These are phyloP conservation scores for Cylindroiulus punctatus DNA, from an alignment of 2,888 invertebrate genomes.

Conservation along the genomic window DNA sequence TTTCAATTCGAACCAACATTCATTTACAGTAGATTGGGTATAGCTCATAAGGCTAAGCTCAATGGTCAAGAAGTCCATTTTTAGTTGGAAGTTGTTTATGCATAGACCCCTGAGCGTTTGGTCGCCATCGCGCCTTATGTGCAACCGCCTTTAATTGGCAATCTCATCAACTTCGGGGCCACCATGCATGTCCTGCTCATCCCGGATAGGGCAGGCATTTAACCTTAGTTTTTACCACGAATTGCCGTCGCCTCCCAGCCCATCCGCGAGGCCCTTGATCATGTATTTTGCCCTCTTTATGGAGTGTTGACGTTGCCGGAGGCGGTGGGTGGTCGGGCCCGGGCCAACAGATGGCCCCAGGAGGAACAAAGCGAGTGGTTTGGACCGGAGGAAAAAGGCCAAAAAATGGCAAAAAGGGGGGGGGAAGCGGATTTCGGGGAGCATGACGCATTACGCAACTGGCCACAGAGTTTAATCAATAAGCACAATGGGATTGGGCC, in stretches of 20 bases:
- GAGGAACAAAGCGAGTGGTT: neutral
- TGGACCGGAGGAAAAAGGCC: neutral
- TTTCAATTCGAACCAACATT: no score
- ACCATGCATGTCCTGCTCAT: no score
- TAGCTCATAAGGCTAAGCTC: no score
- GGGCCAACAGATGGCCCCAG: conserved; percentile 34
- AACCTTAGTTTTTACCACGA: neutral
- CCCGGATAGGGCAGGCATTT: neutral
- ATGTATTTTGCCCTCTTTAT: conserved; percentile 21
- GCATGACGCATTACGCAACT: conserved; percentile 34
- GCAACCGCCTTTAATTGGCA: no score
- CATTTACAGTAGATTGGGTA: no score
- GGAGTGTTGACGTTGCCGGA: conserved; percentile 34
- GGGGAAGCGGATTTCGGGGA: neutral
- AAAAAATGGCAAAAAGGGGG: conserved; percentile 24
- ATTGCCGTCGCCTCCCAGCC: neutral
- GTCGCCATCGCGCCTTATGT: no score
- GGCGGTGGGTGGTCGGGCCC: conserved; percentile 20
- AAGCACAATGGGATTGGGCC: neutral
- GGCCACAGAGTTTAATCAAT: conserved; percentile 34
- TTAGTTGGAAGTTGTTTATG: no score
- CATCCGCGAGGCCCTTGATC: neutral
- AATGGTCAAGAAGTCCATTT: no score
- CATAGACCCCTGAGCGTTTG: no score
- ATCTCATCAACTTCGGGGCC: no score